These are phyloP conservation scores for Raja brachyura DNA, from an alignment of 2,113 vertebrate genomes.

Conservation along the genomic window DNA sequence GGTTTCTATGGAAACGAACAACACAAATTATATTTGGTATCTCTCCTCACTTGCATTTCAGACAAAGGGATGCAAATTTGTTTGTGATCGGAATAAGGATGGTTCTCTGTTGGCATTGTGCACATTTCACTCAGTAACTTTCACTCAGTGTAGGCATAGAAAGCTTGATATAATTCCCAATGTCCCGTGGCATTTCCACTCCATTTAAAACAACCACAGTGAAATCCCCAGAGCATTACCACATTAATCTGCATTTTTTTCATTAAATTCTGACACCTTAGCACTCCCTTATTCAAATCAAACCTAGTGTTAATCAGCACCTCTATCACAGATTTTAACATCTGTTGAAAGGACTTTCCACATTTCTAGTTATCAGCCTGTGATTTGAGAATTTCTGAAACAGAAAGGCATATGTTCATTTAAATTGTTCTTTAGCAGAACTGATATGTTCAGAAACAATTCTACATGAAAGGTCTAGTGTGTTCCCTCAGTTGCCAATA, in stretches of 20 bases:
- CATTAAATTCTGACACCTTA: slow-evolving; percentile 26
- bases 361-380: background rate
- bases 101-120: background rate
- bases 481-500: background rate
- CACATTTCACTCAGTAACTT: background rate
- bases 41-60: background rate
- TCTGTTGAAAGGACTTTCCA: background rate
- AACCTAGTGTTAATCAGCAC: slow-evolving; percentile 1
- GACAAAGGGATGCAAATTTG: background rate
- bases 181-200: background rate
- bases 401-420: background rate
- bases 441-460: background rate
- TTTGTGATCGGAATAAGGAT: background rate
- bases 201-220: background rate
- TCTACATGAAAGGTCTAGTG: background rate
- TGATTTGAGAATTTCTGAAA: background rate
- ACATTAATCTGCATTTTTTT: slow-evolving; percentile 16
- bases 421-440: background rate
- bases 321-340: background rate
- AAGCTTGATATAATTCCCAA: background rate
- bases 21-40: background rate
- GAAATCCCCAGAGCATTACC: background rate
- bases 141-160: background rate
- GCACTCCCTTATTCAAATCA: background rate
- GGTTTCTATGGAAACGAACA: too few species aligned